Percentiles rank a stretch among this genome's conserved stretches.
Evolutionary conservation across 2,888 invertebrate species (phyloP).

Genomic region (Brachyptera risi): DNA sequence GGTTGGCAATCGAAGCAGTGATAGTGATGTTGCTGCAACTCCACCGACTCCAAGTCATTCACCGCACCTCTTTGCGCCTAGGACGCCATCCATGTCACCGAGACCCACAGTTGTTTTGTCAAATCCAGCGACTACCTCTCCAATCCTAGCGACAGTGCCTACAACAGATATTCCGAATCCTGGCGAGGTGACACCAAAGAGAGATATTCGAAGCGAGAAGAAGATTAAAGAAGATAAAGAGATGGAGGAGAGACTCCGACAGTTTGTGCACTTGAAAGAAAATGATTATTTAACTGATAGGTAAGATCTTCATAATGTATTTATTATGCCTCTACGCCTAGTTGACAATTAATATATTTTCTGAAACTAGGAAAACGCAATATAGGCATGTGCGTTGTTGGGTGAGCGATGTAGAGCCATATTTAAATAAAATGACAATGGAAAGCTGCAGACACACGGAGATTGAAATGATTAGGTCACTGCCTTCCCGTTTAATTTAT

Average conservation of each 20-base stretch:
- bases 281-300: constrained; percentile 83
- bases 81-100: constrained; percentile 28
- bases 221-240: constrained; percentile 46
- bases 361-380: too few relatives aligned
- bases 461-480: too few relatives aligned
- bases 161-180: constrained; percentile 39
- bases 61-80: constrained; percentile 25
- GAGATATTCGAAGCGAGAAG: constrained; percentile 31
- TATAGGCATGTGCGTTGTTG: too few relatives aligned
- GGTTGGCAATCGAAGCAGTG: constrained; percentile 41
- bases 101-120: too few relatives aligned
- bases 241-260: constrained; percentile 60
- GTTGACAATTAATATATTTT: too few relatives aligned
- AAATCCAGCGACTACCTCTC: constrained; percentile 47
- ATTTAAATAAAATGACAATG: too few relatives aligned
- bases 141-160: constrained; percentile 45
- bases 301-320: too few relatives aligned
- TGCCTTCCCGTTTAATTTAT: too few relatives aligned
- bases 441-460: too few relatives aligned
- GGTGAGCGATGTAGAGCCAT: too few relatives aligned
- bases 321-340: too few relatives aligned
- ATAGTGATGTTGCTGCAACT: constrained; percentile 29
- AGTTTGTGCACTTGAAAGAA: constrained; percentile 76
- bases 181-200: constrained; percentile 27
- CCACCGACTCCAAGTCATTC: constrained; percentile 31